phyloP scores from a whole-genome alignment of 2,888 invertebrate genomes.

The Nowickia ferox region DNA sequence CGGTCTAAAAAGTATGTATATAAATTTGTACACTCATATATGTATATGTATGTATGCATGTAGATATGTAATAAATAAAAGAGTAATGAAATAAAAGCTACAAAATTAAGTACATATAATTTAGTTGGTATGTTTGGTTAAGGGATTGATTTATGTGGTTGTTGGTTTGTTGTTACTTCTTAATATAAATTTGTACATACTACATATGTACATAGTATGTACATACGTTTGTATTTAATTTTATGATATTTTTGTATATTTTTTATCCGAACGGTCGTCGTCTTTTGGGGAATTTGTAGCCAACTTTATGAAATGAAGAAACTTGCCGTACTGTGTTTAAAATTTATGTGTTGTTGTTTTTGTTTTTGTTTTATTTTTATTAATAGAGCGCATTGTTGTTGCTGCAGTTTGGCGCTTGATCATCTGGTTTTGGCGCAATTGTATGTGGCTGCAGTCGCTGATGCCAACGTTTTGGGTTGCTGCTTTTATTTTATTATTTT shows the following conservation, averaged over 20 bases:
- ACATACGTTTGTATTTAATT: background rate
- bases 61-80: constrained; percentile 24
- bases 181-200: constrained; percentile 65
- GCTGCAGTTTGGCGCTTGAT: constrained; percentile 74
- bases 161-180: constrained; percentile 72
- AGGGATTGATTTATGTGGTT: constrained; percentile 32
- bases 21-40: no score
- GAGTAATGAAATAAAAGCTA: constrained; percentile 45
- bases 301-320: constrained; percentile 69
- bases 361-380: constrained; percentile 34
- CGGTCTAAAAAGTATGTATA: constrained; percentile 46
- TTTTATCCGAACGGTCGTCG: constrained; percentile 61
- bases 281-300: constrained; percentile 70
- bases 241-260: constrained; percentile 19
- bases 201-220: no score
- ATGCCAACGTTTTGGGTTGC: constrained; percentile 47
- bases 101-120: constrained; percentile 16
- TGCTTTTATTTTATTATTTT: constrained; percentile 31
- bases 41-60: background rate
- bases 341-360: constrained; percentile 51
- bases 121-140: constrained; percentile 1
- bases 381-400: constrained; percentile 57
- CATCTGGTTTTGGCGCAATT: constrained; percentile 75
- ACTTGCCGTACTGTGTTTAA: constrained; percentile 48
- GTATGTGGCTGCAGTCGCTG: constrained; percentile 46